These are phyloP conservation scores for Castor canadensis DNA, from an alignment of 2,113 vertebrate genomes.

Conservation along the genomic window DNA sequence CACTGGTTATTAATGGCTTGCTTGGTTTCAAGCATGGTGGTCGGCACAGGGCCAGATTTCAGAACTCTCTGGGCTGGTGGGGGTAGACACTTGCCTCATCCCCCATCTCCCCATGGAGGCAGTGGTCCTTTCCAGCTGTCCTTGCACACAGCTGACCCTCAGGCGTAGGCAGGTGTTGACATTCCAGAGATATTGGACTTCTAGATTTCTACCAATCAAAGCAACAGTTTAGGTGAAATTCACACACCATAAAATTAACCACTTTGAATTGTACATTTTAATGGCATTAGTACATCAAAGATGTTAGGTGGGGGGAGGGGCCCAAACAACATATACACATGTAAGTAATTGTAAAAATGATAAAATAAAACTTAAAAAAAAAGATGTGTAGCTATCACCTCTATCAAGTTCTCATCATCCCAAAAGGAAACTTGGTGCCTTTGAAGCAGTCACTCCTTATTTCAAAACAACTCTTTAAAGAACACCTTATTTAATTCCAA, in stretches of 20 bases:
- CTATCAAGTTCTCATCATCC: not conserved
- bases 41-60: not conserved
- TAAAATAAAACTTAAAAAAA: too few species aligned
- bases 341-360: too few species aligned
- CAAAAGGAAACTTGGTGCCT: not conserved
- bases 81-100: not conserved
- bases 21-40: not conserved
- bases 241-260: not conserved
- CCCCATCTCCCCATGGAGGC: not conserved
- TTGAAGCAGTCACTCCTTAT: too few species aligned
- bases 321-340: too few species aligned
- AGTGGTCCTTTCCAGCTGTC: not conserved
- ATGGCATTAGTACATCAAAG: not conserved
- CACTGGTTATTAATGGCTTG: conserved; percentile 46
- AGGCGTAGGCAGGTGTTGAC: too few species aligned
- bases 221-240: not conserved
- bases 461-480: not conserved
- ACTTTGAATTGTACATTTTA: not conserved
- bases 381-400: fast-evolving
- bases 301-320: too few species aligned
- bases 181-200: not conserved
- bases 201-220: not conserved
- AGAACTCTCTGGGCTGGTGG: not conserved
- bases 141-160: not conserved
- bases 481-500: not conserved